Conservation (phyloP, 2,888 invertebrate genomes). For the Lordiphosa fenestrarum region DNA sequence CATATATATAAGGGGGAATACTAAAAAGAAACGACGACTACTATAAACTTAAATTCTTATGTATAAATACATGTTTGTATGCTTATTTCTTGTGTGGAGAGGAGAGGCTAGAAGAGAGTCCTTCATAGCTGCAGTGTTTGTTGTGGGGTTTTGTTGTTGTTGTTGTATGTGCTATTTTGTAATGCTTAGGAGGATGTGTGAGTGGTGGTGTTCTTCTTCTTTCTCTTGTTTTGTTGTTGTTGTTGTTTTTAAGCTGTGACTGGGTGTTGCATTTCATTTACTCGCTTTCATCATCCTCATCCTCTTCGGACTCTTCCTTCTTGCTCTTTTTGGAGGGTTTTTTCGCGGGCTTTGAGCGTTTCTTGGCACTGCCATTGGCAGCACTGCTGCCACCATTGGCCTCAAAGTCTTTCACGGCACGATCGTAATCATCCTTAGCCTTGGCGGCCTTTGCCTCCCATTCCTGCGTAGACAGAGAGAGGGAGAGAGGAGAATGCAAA, state of each 20-base stretch:
- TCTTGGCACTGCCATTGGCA: constrained; percentile 81
- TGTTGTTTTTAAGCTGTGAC: background rate
- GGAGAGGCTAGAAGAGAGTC: constrained; percentile 1
- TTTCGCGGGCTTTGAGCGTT: constrained; percentile 79
- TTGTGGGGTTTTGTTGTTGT: background rate
- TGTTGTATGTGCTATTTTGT: constrained; percentile 2
- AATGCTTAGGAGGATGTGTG: constrained; percentile 1
- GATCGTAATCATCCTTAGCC: constrained; percentile 93
- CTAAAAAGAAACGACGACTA: constrained; percentile 63
- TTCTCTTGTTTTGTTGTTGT: too few species aligned
- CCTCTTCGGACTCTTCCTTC: constrained; percentile 85
- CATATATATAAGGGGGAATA: constrained; percentile 35
- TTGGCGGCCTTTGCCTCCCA: constrained; percentile 95
- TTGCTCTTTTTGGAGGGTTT: constrained; percentile 82
- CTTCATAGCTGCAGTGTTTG: background rate
- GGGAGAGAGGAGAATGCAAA: background rate
- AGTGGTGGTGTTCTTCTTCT: background rate
- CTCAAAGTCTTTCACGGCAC: constrained; percentile 94
- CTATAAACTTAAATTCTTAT: constrained; percentile 70
- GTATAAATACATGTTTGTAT: constrained; percentile 58
- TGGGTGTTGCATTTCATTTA: constrained; percentile 73
- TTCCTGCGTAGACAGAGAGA: constrained; percentile 82
- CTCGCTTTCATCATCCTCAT: constrained; percentile 84
- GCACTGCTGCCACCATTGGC: constrained; percentile 85
- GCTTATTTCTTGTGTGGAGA: constrained; percentile 22